phyloP scores from a whole-genome alignment of 2,797 vertebrate genomes.

The Dendrocincla fuliginosa region DNA sequence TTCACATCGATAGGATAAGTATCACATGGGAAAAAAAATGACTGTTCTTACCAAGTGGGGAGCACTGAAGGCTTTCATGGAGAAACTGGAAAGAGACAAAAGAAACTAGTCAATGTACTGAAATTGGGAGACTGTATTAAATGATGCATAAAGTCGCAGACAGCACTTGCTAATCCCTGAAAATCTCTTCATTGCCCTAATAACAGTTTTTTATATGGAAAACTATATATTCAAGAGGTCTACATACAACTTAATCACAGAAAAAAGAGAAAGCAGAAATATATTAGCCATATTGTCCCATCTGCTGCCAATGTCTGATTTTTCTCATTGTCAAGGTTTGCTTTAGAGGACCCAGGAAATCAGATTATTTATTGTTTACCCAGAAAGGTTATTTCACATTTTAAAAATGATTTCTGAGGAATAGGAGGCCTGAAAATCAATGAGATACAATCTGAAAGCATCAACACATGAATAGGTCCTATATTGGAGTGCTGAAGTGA shows the following conservation, averaged over 20 bases:
- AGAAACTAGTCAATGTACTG: not conserved
- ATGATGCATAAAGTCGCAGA: not conserved
- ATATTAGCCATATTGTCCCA: not conserved
- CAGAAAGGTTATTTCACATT: not conserved
- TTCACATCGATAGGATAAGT: not conserved
- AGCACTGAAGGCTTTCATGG: not conserved
- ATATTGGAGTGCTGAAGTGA: not conserved
- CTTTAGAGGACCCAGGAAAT: not conserved
- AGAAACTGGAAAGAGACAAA: slow-evolving; percentile 47
- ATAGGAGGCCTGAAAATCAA: not conserved
- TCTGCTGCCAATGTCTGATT: not conserved
- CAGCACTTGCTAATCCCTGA: slow-evolving; percentile 7
- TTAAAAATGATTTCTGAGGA: not conserved
- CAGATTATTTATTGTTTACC: not conserved
- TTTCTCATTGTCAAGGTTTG: not conserved
- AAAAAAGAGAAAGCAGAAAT: not conserved
- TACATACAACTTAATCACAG: slow-evolving; percentile 10
- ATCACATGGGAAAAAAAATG: not conserved
- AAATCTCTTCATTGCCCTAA: slow-evolving; percentile 33
- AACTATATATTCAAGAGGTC: slow-evolving; percentile 4
- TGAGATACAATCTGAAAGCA: not conserved
- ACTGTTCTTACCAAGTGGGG: slow-evolving; percentile 36
- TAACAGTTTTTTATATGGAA: slow-evolving; percentile 28
- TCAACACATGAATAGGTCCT: not conserved
- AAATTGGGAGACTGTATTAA: not conserved